Percentiles rank a stretch among this genome's conserved stretches.
Evolutionary conservation across 2,888 invertebrate genomes (phyloP).

Genomic region (Drosophila tanythrix): DNA sequence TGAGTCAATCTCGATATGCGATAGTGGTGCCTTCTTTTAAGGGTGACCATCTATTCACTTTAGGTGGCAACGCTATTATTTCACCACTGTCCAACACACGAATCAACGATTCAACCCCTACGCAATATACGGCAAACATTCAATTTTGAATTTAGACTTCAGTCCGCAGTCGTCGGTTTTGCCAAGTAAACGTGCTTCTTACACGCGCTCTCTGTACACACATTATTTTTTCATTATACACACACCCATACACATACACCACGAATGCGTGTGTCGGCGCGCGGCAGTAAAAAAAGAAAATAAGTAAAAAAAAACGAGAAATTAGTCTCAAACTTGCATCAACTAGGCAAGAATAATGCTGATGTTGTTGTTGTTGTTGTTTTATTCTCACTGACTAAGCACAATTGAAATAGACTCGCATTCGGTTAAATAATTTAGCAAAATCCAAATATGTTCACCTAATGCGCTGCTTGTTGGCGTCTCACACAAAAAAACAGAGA

Average conservation of each 20-base stretch:
- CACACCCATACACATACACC: constrained; percentile 45
- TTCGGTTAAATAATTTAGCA: neutral
- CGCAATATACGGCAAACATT: constrained; percentile 25
- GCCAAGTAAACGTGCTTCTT: constrained; percentile 82
- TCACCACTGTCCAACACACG: constrained; percentile 23
- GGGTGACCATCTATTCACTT: constrained; percentile 27
- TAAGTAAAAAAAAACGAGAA: constrained; percentile 9
- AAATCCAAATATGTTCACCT: neutral
- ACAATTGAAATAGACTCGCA: constrained; percentile 21
- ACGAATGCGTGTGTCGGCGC: constrained; percentile 57
- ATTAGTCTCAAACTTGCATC: constrained; percentile 20
- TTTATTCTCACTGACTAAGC: neutral
- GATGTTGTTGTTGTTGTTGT: neutral
- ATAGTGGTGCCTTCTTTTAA: neutral
- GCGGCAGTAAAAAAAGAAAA: constrained; percentile 41
- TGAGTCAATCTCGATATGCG: neutral
- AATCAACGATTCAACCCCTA: constrained; percentile 46
- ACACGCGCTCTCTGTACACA: constrained; percentile 40
- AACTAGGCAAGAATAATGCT: constrained; percentile 14
- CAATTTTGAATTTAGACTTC: constrained; percentile 41
- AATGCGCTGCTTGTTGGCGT: constrained; percentile 2
- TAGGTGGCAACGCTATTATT: constrained; percentile 30
- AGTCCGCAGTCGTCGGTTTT: constrained; percentile 81
- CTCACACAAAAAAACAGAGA: neutral
- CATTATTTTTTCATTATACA: constrained; percentile 33